Base-by-base conservation (phyloP, 2,797 vertebrate species). In the Bryconaethiops microstoma region DNA sequence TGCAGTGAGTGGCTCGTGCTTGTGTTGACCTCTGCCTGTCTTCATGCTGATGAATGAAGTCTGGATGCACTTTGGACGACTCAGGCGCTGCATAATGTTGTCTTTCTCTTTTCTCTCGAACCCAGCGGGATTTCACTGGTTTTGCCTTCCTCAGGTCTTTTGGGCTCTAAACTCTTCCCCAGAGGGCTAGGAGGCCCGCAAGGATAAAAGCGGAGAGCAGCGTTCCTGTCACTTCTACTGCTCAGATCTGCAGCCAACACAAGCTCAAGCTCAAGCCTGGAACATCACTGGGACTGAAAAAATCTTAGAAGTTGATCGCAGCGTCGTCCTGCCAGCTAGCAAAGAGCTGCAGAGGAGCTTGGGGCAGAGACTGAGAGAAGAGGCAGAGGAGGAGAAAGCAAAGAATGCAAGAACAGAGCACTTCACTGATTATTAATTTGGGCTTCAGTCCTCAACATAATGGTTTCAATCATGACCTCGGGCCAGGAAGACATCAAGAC, bases 1-100 rank as follows among this genome's bases (percentile, higher is more conserved):
- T 12, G 40, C 21, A 50, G 12, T 9, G n/a, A 8, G 21, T 52
- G 21, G 42, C n/a, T 50, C 40, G 16, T 39, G 62, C 25, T 39
- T 29, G 39, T 17, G 14, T 39, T 64, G 62, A 64, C 29, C 68
- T 54, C 25, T 76, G 84, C 78, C 72, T 78, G 77, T 76, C 78
- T 80, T 82, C 78, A 80, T 42, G 74, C 74, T 7, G 67, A 74
- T 78, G 69, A 82, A 83, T 81, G 64, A 85, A 82, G 74, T 19
- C 64, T 67, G 72, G 57, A 63, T 84, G 77, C 73, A 55, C 78
- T 81, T 68, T 78, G 40, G 40, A 78, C 57, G 80, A 83, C 84
- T 85, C 72, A 77, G 71, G 23, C 42, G 9, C 57, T 62, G 82
- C 29, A 52, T 78, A 67, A 79, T 73, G 74, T 80, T 45, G 42